Evolutionary conservation across 2,113 vertebrate genomes (phyloP), one percentile per base, ranked within the genome.

Genomic region (Atrichornis clamosus): DNA sequence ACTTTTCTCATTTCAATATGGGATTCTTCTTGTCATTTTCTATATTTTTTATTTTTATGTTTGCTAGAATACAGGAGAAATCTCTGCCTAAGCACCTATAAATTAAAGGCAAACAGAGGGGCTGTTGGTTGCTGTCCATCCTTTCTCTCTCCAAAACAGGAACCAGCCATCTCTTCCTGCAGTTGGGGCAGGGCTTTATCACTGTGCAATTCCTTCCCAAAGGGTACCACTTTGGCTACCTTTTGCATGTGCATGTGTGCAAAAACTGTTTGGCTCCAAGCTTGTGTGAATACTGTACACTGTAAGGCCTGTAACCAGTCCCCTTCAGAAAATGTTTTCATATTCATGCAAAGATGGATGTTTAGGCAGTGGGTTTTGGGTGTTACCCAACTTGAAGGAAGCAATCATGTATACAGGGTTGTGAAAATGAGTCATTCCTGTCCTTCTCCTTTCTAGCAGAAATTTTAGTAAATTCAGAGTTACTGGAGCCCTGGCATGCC

Each of bases 401-500:
- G 58, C n/a, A 5, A 64, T 74, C 8, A 4, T 12, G 11, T 78
- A 24, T 59, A 47, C n/a, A 64, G 59, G n/a, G 32, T 42, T 77
- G 37, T 79, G 84, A 63, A 84, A 91, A 95, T 44, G 13, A 52
- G 28, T 27, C n/a, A 64, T 56, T 83, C 24, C 37, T 77, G 35
- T 70, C 52, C 59, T 89, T 80, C 80, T 93, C 39, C 52, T 32
- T 46, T 87, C 52, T 50, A 70, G 47, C 37, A 73, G 63, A 73
- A 73, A 15, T 58, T 47, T 53, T 35, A 65, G 68, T 84, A 33
- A 49, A 26, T 53, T 32, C 46, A 50, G 56, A n/a, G 41, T 42
- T 74, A 10, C 4, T 6, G 13, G 46, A 74, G 74, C 42, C 30
- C 24, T 44, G 0, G 0, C 2, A 0, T 32, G 77, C 33, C 41